Conservation (phyloP, 2,888 invertebrate genomes). For the Chironomus riparius region DNA sequence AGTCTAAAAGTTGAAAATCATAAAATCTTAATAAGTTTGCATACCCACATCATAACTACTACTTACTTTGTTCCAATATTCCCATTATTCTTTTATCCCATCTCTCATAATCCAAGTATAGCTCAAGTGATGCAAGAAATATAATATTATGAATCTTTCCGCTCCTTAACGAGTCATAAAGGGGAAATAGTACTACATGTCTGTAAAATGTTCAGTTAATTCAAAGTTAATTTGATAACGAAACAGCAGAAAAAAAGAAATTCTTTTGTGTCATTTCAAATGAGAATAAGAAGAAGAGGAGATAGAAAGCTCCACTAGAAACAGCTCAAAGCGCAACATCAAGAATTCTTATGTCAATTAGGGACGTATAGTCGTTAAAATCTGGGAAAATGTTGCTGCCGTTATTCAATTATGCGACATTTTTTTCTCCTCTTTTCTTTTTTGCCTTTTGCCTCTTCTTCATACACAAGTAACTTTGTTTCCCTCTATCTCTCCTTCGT, state of each 20-base stretch:
- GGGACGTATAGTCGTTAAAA: conserved; percentile 8
- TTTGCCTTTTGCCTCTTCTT: neutral
- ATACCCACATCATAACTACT: too few species aligned
- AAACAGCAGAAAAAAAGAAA: neutral
- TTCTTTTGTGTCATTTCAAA: neutral
- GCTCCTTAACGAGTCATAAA: neutral
- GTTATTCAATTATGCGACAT: conserved; percentile 25
- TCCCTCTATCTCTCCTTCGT: neutral
- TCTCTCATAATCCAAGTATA: too few species aligned
- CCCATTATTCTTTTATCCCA: too few species aligned
- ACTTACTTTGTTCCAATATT: too few species aligned
- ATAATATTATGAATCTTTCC: too few species aligned
- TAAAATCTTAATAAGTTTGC: too few species aligned
- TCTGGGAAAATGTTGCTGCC: conserved; percentile 9
- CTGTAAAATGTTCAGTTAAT: neutral
- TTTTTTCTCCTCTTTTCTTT: neutral
- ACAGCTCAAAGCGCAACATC: neutral
- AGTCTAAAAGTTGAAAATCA: too few species aligned
- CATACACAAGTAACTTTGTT: neutral
- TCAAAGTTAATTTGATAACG: conserved; percentile 3
- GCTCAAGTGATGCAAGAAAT: too few species aligned
- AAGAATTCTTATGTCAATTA: conserved; percentile 18
- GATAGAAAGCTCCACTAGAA: neutral
- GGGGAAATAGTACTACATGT: neutral
- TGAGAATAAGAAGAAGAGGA: neutral